Conservation (phyloP, 2,888 invertebrate species). For the Pollenia amentaria region DNA sequence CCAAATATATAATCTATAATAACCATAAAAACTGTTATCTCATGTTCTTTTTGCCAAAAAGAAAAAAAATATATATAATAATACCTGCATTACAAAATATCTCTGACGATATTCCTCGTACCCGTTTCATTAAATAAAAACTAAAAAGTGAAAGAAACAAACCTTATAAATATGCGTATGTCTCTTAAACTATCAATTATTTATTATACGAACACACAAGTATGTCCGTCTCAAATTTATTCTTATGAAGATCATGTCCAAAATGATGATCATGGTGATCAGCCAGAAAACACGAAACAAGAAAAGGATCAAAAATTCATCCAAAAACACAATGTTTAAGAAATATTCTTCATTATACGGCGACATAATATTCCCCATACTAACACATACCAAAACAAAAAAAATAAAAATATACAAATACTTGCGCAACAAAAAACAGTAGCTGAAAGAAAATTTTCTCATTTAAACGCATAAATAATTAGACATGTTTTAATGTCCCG, state of each 20-base stretch:
- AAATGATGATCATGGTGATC: slow-evolving; percentile 73
- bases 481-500: slow-evolving; percentile 74
- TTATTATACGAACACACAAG: slow-evolving; percentile 56
- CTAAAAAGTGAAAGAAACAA: background rate
- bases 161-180: slow-evolving; percentile 71
- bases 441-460: slow-evolving; percentile 71
- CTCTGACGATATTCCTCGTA: slow-evolving; percentile 29
- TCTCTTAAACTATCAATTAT: slow-evolving; percentile 72
- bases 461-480: slow-evolving; percentile 77
- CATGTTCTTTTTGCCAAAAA: slow-evolving; percentile 18
- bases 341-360: slow-evolving; percentile 72
- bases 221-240: slow-evolving; percentile 41
- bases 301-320: slow-evolving; percentile 73
- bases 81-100: slow-evolving; percentile 69
- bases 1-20: slow-evolving; percentile 70
- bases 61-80: slow-evolving; percentile 66
- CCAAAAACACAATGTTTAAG: slow-evolving; percentile 64
- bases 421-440: slow-evolving; percentile 60
- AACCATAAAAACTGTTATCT: slow-evolving; percentile 73
- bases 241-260: slow-evolving; percentile 66
- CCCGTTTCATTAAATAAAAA: background rate
- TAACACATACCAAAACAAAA: slow-evolving; percentile 27
- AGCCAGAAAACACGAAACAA: slow-evolving; percentile 73
- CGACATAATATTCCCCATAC: slow-evolving; percentile 71
- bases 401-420: slow-evolving; percentile 25